These are phyloP conservation scores for Microtus montanus DNA, from an alignment of 2,113 vertebrate genomes.

Conservation along the genomic window DNA sequence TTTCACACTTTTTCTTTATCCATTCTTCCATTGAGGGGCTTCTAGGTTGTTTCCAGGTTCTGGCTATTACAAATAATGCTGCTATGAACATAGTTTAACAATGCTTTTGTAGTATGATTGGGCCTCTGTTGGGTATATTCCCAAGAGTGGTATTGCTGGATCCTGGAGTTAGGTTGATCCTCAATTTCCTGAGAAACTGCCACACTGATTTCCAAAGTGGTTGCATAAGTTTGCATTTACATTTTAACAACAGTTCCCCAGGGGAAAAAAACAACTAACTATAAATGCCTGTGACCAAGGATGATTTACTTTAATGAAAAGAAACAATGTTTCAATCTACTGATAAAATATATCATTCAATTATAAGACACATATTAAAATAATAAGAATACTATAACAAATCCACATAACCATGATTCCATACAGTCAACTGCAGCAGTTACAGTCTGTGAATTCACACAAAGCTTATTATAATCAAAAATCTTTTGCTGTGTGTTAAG, in stretches of 20 bases:
- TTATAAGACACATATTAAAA: neutral
- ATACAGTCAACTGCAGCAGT: neutral
- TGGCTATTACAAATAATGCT: too few relatives aligned
- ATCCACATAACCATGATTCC: neutral
- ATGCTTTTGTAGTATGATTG: too few relatives aligned
- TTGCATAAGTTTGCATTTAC: too few relatives aligned
- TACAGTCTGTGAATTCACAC: neutral
- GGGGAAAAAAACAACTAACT: neutral
- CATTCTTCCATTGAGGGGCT: too few relatives aligned
- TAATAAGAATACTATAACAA: neutral
- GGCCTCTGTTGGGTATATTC: too few relatives aligned
- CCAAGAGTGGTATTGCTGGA: too few relatives aligned
- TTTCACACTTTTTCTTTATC: too few relatives aligned
- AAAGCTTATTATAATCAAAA: neutral
- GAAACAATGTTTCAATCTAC: neutral
- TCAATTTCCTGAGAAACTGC: too few relatives aligned
- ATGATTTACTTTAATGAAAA: neutral
- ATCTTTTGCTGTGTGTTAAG: neutral
- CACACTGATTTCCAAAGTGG: too few relatives aligned
- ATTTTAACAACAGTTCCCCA: neutral
- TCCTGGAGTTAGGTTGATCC: too few relatives aligned
- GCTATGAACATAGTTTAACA: too few relatives aligned
- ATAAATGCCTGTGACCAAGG: fast-evolving
- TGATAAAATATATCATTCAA: neutral
- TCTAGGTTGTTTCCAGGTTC: too few relatives aligned